These are phyloP conservation scores for Anas bernieri DNA, from an alignment of 2,797 vertebrate genomes.

Conservation along the genomic window DNA sequence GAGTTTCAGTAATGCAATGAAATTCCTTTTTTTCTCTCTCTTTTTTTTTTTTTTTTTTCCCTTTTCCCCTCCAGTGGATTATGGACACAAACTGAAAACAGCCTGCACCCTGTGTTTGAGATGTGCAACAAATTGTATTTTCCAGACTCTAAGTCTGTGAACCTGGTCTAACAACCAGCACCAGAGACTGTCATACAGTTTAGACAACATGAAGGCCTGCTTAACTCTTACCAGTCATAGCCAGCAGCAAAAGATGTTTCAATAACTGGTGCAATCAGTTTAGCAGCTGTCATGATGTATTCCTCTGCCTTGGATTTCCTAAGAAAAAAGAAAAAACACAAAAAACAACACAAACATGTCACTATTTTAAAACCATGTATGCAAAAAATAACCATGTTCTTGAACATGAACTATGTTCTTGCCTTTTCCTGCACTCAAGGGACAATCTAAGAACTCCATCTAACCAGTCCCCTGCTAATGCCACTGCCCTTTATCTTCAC, in stretches of 20 bases:
- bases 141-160: not conserved
- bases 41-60: not conserved
- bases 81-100: not conserved
- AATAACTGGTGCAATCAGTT: constrained; percentile 94
- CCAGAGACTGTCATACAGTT: accelerated
- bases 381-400: not conserved
- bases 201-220: not conserved
- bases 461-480: not conserved
- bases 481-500: not conserved
- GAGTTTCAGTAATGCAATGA: not conserved
- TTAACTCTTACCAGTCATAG: constrained; percentile 90
- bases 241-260: constrained; percentile 92
- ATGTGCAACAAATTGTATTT: not conserved
- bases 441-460: not conserved
- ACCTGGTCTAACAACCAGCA: not conserved
- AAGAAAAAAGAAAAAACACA: not conserved
- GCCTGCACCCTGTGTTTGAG: not conserved
- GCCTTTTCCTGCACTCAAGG: not conserved
- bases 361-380: not conserved
- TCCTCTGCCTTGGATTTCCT: constrained; percentile 94
- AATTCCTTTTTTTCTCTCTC: not conserved
- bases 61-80: not conserved
- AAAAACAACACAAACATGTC: not conserved
- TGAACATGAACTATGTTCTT: not conserved
- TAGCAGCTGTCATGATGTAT: constrained; percentile 96